Base-by-base conservation (phyloP, 2,888 invertebrate species). In the Asteroscopus sphinx region DNA sequence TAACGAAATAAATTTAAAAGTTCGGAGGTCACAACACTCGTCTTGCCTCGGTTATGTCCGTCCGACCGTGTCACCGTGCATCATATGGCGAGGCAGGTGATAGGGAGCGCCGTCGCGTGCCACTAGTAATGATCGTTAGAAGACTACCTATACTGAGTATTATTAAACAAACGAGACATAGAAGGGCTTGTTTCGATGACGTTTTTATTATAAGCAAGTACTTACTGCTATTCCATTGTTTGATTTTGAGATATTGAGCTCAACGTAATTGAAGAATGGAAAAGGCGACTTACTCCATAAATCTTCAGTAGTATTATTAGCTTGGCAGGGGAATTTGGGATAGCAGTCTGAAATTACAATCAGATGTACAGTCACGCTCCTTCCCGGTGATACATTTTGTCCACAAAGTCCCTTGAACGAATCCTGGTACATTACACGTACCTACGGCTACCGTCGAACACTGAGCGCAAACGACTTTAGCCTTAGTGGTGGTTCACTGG, bases 21-120 rank as follows among this genome's bases (percentile, higher is more conserved):
- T 71, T 80, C 77, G 56, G 66, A 82, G 80, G 82, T 80, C 77
- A 75, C 72, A 68, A 47, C 63, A 52, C 61, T 57, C 59, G 60
- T 54, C 36, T 39, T 26, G 26, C 37, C 32, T 45, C 35, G 21
- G 59, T 42, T 26, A 13, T 46, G 75, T 71, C 73, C 80, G 74
- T 44, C 75, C 80, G 60, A 76, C 80, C 86, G 79, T 82, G 78
- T 21, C 21, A 21, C 21, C 21, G 21, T 3, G 21, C 75, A 70
- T 71, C 79, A 79, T 80, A 77, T 85, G 85, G 78, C 77, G 64
- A 42, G 73, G 77, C 87, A 87, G 87, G 87, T 87, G 86, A n/a
- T 25, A 52, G 72, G 51, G 55, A 41, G 60, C 37, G 68, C 39
- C 68, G 41, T 67, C 67, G 66, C 66, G 66, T 67, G 66, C 71